phyloP scores from a whole-genome alignment of 2,888 invertebrate genomes.

The Osedax fenrisi region DNA sequence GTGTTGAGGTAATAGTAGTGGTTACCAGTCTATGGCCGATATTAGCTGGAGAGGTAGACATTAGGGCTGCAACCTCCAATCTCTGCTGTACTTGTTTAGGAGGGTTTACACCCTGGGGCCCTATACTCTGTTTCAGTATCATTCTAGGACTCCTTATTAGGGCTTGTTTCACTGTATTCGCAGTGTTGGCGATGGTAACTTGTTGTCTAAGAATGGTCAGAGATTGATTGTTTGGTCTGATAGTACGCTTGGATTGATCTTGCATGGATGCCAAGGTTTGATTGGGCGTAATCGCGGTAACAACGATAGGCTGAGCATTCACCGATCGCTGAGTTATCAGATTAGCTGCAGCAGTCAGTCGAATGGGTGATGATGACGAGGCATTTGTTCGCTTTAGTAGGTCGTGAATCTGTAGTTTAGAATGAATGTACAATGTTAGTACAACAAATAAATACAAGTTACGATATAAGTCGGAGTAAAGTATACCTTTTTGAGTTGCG shows the following conservation, averaged over 20 bases:
- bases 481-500: not conserved
- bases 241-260: not conserved
- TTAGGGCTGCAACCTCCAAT: not conserved
- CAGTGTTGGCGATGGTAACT: not conserved
- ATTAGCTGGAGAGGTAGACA: not conserved
- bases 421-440: not conserved
- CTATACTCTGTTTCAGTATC: constrained; percentile 23
- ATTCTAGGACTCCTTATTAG: not conserved
- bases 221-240: not conserved
- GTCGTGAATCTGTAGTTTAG: not conserved
- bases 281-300: not conserved
- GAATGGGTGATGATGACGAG: not conserved
- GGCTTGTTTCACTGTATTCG: not conserved
- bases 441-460: not conserved
- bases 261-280: not conserved
- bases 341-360: not conserved
- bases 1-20: not conserved
- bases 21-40: not conserved
- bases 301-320: not conserved
- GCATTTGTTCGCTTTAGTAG: not conserved
- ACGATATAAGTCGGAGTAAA: not conserved
- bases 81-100: not conserved
- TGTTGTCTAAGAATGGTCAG: not conserved
- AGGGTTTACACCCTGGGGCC: not conserved
- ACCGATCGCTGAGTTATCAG: not conserved